Base-by-base conservation (phyloP, 2,797 vertebrate species). In the Leptodactylus fallax region DNA sequence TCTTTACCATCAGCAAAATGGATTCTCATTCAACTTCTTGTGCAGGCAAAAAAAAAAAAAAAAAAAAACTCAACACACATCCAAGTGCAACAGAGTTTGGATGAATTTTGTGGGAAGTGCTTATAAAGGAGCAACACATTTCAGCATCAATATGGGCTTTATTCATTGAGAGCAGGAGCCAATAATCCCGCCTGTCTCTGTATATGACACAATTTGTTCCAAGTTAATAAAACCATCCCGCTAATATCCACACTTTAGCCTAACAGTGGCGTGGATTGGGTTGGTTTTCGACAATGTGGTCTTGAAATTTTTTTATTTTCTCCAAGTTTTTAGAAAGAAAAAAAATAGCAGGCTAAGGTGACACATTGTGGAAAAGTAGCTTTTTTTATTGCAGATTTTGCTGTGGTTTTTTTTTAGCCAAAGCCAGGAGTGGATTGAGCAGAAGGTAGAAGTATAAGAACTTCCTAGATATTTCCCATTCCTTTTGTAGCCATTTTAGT, bases 1-100 rank as follows among this genome's bases (percentile, higher is more conserved):
- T 76, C 85, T 81, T 58, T 85, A 85, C n/a, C 72, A 81, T 61
- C 67, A 85, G 23, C 65, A 81, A 85, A 88, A 88, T 21, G 19
- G 45, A 61, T 58, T 60, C 60, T 76, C 67, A 81, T 78, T 85
- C 78, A 63, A 3, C 76, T 65, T 63, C 74, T 85, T 85, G 78
- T 85, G 69, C 79, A 51, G 56, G 45, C 80, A 81, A 72, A 16
- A 49, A 45, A 45, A 36, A 36, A 36, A 27, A 14, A 85, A 85
- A 61, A 53, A 74, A 3, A 21, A 55, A 47, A 76, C 27, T 5
- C 49, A 47, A 76, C 27, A 9, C 49, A 9, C 27, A 19, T 81
- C 87, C 87, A 88, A 88, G 63, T 81, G 77, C 87, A 88, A 88
- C 87, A 88, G 87, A 76, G 61, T 14, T 77, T 76, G 87, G 45